These are phyloP conservation scores for Cerastis rubricosa DNA, from an alignment of 2,888 invertebrate genomes.

Conservation along the genomic window DNA sequence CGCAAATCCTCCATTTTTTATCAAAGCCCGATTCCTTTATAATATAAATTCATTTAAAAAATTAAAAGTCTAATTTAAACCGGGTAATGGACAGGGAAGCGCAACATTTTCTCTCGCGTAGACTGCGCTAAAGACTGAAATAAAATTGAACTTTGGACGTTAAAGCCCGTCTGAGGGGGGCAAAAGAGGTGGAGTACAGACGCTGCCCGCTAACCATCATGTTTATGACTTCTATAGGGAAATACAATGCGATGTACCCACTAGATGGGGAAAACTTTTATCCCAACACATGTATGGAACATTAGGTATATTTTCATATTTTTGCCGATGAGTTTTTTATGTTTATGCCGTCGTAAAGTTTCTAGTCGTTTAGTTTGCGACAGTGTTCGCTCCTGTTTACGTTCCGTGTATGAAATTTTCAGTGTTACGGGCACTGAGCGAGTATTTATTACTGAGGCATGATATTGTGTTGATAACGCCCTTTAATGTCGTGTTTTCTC, in stretches of 20 bases:
- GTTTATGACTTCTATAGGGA: conserved; percentile 90
- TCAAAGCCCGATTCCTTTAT: conserved; percentile 35
- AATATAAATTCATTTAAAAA: conserved; percentile 72
- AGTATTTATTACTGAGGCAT: conserved; percentile 78
- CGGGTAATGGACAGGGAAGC: conserved; percentile 81
- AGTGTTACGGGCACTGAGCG: conserved; percentile 75
- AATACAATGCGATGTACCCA: conserved; percentile 83
- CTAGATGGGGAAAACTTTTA: conserved; percentile 89
- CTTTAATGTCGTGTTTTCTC: conserved; percentile 62
- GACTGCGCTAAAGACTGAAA: conserved; percentile 73
- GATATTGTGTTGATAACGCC: conserved; percentile 72
- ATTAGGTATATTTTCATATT: conserved; percentile 88
- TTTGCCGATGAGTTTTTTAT: conserved; percentile 88
- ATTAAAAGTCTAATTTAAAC: conserved; percentile 82
- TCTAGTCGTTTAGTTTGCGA: conserved; percentile 84
- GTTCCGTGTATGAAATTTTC: conserved; percentile 83
- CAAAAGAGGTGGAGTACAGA: conserved; percentile 53
- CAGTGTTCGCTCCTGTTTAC: conserved; percentile 84
- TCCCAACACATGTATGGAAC: conserved; percentile 81
- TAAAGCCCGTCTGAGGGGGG: conserved; percentile 59
- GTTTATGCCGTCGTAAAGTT: conserved; percentile 88
- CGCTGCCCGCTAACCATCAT: conserved; percentile 81
- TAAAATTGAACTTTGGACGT: conserved; percentile 82
- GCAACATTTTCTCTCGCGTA: conserved; percentile 77
- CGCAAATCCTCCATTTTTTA: conserved; percentile 37